phyloP scores from a whole-genome alignment of 2,797 vertebrate species.

The Phaenicophaeus curvirostris region DNA sequence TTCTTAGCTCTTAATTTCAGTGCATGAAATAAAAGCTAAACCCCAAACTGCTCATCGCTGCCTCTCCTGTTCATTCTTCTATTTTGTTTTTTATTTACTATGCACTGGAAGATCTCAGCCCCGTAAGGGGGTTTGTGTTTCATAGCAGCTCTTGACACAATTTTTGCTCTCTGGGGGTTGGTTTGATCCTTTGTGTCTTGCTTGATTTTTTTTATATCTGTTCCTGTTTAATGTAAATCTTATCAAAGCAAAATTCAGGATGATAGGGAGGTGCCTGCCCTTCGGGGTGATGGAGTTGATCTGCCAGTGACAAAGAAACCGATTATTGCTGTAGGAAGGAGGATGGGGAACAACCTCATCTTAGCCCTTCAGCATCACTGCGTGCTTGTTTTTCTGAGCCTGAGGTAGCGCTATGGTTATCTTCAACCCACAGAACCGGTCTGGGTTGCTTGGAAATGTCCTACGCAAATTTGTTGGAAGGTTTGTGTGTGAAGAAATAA shows the following conservation, averaged over 20 bases:
- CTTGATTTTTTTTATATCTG: neutral
- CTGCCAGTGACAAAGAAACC: neutral
- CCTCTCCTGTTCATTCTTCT: neutral
- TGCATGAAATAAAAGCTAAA: neutral
- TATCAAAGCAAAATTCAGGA: neutral
- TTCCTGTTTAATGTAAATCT: neutral
- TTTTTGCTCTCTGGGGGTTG: neutral
- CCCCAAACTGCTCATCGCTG: neutral
- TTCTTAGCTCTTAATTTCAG: neutral
- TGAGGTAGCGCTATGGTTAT: neutral
- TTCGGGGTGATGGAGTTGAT: neutral
- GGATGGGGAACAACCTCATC: neutral
- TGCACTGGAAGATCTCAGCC: neutral
- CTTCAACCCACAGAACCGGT: neutral
- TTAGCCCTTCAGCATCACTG: neutral
- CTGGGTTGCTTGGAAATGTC: neutral
- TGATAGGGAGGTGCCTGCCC: neutral
- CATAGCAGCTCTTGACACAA: neutral
- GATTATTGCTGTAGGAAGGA: neutral
- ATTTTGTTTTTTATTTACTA: neutral
- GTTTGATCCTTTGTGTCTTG: neutral
- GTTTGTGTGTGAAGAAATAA: neutral
- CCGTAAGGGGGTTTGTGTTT: neutral
- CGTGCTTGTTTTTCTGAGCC: neutral
- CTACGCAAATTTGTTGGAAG: neutral